Evolutionary conservation across 1,140 invertebrate species (phyloP).

Genomic region (Cephus cinctus): DNA sequence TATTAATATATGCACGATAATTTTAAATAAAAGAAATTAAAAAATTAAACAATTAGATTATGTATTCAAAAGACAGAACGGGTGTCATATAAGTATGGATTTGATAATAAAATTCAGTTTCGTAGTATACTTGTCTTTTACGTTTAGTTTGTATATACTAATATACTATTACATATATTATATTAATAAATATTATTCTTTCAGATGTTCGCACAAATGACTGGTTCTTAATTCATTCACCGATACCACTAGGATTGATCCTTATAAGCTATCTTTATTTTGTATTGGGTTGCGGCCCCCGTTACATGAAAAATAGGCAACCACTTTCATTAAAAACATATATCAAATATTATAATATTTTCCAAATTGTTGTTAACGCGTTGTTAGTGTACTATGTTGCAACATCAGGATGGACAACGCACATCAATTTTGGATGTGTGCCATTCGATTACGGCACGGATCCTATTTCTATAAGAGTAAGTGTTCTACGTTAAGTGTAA

Average conservation of each 20-base stretch:
- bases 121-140: too few relatives aligned
- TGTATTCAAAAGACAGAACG: too few relatives aligned
- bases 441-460: slow-evolving; percentile 25
- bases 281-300: slow-evolving; percentile 55
- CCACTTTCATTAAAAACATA: slow-evolving; percentile 61
- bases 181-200: too few relatives aligned
- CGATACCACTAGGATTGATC: slow-evolving; percentile 52
- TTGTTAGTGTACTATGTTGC: slow-evolving; percentile 48
- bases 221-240: slow-evolving; percentile 60
- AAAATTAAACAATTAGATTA: too few relatives aligned
- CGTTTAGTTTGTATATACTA: too few relatives aligned
- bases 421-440: slow-evolving; percentile 32
- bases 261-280: slow-evolving; percentile 54
- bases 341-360: slow-evolving; percentile 63
- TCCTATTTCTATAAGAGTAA: slow-evolving; percentile 29
- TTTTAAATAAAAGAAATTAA: too few relatives aligned
- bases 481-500: slow-evolving; percentile 10
- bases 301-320: slow-evolving; percentile 61
- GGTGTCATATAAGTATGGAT: too few relatives aligned
- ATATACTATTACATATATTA: too few relatives aligned
- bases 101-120: too few relatives aligned
- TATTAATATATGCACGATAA: too few relatives aligned
- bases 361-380: slow-evolving; percentile 57
- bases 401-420: slow-evolving; percentile 24
- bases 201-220: slow-evolving; percentile 56